Conservation (phyloP, 1,140 invertebrate species). For the honey bee (Apis mellifera) region DNA sequence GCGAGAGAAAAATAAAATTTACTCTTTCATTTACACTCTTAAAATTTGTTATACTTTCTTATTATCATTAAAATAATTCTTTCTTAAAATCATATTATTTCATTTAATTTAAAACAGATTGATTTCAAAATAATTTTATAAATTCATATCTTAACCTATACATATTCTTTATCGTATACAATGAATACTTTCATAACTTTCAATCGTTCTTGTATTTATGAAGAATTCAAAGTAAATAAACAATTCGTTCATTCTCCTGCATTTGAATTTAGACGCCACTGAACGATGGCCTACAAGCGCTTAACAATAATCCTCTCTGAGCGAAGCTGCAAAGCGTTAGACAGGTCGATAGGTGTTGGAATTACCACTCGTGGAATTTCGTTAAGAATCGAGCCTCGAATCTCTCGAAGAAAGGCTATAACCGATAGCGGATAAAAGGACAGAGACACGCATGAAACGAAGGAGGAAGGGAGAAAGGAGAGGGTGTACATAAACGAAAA, state of each 20-base stretch:
- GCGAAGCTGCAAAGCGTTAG: slow-evolving; percentile 2
- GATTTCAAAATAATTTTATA: too few relatives aligned
- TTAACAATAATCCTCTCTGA: neutral
- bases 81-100: too few relatives aligned
- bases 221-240: too few relatives aligned
- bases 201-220: too few relatives aligned
- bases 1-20: neutral
- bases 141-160: too few relatives aligned
- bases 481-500: neutral
- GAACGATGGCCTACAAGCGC: too few relatives aligned
- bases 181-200: too few relatives aligned
- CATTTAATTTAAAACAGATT: too few relatives aligned
- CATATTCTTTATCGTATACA: too few relatives aligned
- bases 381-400: slow-evolving; percentile 28
- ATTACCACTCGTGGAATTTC: slow-evolving; percentile 41
- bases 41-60: too few relatives aligned
- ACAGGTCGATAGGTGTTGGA: slow-evolving; percentile 37
- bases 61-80: too few relatives aligned
- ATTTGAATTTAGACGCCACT: neutral
- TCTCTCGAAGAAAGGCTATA: slow-evolving; percentile 6
- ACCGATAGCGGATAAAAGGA: slow-evolving; percentile 26
- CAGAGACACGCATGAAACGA: neutral
- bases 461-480: neutral
- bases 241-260: too few relatives aligned
- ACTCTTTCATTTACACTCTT: neutral